A percentile compares a stretch with the other conserved stretches of the same genome.
phyloP scores from a whole-genome alignment of 2,113 vertebrate species.

The Erythrocercus mccallii region DNA sequence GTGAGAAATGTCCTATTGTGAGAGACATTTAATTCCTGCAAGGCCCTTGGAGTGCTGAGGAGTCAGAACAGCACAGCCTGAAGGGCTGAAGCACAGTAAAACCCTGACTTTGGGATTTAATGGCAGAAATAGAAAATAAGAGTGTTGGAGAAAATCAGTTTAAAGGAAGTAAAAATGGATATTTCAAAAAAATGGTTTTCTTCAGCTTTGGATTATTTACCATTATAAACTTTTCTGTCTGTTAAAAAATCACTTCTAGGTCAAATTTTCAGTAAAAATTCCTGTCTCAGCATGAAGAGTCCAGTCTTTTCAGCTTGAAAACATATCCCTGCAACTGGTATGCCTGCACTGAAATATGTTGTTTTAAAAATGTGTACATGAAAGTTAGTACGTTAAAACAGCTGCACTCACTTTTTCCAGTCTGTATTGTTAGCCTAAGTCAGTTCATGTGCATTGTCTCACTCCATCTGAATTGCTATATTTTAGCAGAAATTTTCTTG shows the following conservation, averaged over 20 bases:
- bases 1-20: slow-evolving; percentile 1
- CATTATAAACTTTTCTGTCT: background rate
- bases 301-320: background rate
- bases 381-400: background rate
- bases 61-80: background rate
- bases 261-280: slow-evolving; percentile 35
- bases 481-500: background rate
- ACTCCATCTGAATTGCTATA: background rate
- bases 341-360: background rate
- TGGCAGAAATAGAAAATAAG: slow-evolving; percentile 42
- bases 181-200: background rate
- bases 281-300: slow-evolving; percentile 22
- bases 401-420: background rate
- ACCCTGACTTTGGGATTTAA: slow-evolving; percentile 8
- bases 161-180: slow-evolving; percentile 8
- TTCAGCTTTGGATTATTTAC: slow-evolving; percentile 41
- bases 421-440: background rate
- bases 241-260: background rate
- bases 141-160: slow-evolving; percentile 15
- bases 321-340: background rate
- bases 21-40: background rate
- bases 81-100: background rate
- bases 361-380: background rate
- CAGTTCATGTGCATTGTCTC: background rate
- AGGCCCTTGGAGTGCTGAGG: slow-evolving; percentile 28